Evolutionary conservation across 2,113 vertebrate species (phyloP).

Genomic region (Geococcyx californianus): DNA sequence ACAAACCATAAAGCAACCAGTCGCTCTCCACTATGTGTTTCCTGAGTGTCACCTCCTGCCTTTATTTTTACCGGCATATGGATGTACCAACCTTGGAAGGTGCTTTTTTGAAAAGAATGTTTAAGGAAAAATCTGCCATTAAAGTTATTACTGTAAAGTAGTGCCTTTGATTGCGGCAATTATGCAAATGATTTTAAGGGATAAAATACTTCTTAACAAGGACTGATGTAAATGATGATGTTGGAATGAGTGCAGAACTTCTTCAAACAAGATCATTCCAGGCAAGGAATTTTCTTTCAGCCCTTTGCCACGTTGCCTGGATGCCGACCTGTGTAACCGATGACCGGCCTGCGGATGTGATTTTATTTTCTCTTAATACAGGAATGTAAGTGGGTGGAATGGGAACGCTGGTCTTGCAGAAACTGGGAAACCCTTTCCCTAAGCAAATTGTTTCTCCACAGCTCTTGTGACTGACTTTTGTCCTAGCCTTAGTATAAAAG

Average conservation of each 20-base stretch:
- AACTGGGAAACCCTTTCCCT: slow-evolving; percentile 49
- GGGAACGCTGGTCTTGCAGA: slow-evolving; percentile 59
- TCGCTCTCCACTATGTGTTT: not conserved
- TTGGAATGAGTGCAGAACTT: not conserved
- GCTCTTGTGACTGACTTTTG: slow-evolving; percentile 38
- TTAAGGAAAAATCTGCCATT: slow-evolving; percentile 54
- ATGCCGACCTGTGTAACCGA: not conserved
- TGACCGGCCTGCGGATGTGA: slow-evolving; percentile 20
- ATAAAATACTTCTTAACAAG: slow-evolving; percentile 10
- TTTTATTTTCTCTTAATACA: slow-evolving; percentile 33
- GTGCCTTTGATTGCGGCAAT: slow-evolving; percentile 58
- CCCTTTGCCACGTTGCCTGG: not conserved
- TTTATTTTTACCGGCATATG: not conserved
- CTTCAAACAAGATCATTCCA: not conserved
- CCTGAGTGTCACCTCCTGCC: not conserved
- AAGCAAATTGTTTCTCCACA: slow-evolving; percentile 30
- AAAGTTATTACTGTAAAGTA: slow-evolving; percentile 40
- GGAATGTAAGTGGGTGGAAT: slow-evolving; percentile 63
- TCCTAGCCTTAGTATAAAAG: not conserved
- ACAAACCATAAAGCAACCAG: not conserved
- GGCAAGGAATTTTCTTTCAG: not conserved
- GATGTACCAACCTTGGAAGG: not conserved
- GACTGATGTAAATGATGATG: not conserved
- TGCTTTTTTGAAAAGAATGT: not conserved
- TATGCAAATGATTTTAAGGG: slow-evolving; percentile 56